These are phyloP conservation scores for Falcunculus frontatus DNA, from an alignment of 2,113 vertebrate genomes.

Conservation along the genomic window DNA sequence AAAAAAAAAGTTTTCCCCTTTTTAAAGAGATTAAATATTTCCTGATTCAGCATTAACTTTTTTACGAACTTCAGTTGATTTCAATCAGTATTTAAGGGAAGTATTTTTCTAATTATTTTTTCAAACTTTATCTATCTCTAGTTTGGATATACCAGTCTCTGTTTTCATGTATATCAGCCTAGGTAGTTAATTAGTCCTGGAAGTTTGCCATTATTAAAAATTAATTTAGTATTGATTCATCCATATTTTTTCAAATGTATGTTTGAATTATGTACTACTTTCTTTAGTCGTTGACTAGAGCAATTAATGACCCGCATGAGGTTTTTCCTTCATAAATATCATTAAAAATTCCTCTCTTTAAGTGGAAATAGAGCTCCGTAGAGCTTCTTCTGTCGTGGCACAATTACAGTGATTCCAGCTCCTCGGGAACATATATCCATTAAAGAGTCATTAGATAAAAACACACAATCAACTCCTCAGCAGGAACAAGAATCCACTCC, in stretches of 20 bases:
- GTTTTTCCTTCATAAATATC: neutral
- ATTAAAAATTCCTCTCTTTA: conserved; percentile 22
- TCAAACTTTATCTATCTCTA: neutral
- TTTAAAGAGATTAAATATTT: neutral
- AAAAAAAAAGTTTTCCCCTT: neutral
- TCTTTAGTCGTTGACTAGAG: neutral
- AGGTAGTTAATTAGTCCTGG: neutral
- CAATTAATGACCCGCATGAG: neutral
- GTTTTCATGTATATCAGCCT: neutral
- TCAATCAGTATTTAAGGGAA: neutral
- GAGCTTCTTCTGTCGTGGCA: neutral
- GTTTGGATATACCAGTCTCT: neutral
- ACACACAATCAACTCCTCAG: neutral
- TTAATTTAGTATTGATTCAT: neutral
- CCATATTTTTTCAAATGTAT: neutral
- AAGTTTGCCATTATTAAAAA: conserved; percentile 1
- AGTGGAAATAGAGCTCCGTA: neutral
- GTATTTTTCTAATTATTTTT: neutral
- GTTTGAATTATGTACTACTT: neutral
- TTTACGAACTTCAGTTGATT: neutral
- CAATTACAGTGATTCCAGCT: neutral
- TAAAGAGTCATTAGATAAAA: neutral
- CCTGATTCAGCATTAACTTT: neutral
- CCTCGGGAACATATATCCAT: neutral
- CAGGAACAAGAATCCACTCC: neutral